These are phyloP conservation scores for Drosophila nigrodunni DNA, from an alignment of 1,140 invertebrate species.

Conservation along the genomic window DNA sequence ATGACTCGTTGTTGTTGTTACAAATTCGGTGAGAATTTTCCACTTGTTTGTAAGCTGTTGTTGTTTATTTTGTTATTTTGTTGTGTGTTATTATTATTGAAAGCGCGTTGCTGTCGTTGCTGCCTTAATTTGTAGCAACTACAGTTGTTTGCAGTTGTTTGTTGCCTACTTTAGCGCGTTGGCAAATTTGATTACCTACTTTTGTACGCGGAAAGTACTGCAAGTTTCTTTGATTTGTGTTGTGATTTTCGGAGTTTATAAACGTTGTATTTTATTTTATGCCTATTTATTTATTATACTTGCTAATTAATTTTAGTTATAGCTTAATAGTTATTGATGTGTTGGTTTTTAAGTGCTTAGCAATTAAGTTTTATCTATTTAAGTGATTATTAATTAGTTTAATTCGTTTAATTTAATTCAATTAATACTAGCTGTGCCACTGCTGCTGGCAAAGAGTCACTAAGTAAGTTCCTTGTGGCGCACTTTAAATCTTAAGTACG, in stretches of 20 bases:
- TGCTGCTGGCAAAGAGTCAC: neutral
- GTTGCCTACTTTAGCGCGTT: slow-evolving; percentile 35
- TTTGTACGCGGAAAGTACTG: slow-evolving; percentile 9
- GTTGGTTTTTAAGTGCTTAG: slow-evolving; percentile 12
- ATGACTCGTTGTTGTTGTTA: slow-evolving; percentile 1
- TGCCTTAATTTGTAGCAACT: slow-evolving; percentile 36
- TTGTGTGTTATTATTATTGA: slow-evolving; percentile 9
- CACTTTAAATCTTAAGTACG: slow-evolving; percentile 40
- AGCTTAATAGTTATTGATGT: slow-evolving; percentile 32
- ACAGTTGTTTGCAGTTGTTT: slow-evolving; percentile 20
- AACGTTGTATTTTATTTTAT: slow-evolving; percentile 19
- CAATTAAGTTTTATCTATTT: slow-evolving; percentile 9
- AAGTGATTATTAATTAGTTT: slow-evolving; percentile 33
- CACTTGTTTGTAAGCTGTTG: slow-evolving; percentile 38
- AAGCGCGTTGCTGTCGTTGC: slow-evolving; percentile 15
- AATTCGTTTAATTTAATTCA: slow-evolving; percentile 6
- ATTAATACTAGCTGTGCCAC: slow-evolving; percentile 19
- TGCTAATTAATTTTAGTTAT: neutral
- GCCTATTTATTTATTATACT: slow-evolving; percentile 1
- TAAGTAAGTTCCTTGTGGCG: slow-evolving; percentile 18
- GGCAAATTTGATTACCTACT: slow-evolving; percentile 25
- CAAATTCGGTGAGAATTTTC: slow-evolving; percentile 45
- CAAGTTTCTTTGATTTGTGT: slow-evolving; percentile 17
- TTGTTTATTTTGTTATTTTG: slow-evolving; percentile 2
- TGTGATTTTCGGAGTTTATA: neutral